Percentiles rank a stretch among this genome's conserved stretches.
These are phyloP conservation scores for Aphrophora alni DNA, from an alignment of 2,888 invertebrate species.

Conservation along the genomic window DNA sequence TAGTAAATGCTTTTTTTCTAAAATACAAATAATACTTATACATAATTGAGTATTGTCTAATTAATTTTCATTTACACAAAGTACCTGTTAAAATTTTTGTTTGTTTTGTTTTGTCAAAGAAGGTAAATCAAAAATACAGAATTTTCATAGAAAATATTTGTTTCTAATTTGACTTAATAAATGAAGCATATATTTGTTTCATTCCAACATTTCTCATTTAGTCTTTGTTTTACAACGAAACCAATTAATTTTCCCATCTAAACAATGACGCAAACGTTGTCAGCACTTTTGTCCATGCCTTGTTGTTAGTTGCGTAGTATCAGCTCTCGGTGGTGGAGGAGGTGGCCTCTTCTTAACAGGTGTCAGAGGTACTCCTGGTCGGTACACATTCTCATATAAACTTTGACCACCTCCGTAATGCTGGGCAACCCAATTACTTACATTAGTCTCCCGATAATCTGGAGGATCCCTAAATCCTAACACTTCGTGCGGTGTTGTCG, in stretches of 20 bases:
- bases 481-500: slow-evolving; percentile 91
- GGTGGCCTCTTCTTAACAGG: slow-evolving; percentile 75
- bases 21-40: too few species aligned
- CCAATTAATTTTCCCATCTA: neutral
- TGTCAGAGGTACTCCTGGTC: slow-evolving; percentile 35
- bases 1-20: too few species aligned
- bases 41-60: too few species aligned
- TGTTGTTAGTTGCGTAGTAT: slow-evolving; percentile 80
- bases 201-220: neutral
- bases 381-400: slow-evolving; percentile 75
- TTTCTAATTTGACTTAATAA: neutral
- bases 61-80: too few species aligned
- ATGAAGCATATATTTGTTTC: neutral
- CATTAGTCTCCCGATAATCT: slow-evolving; percentile 79
- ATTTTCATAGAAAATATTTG: neutral
- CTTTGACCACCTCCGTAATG: slow-evolving; percentile 76
- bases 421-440: slow-evolving; percentile 89
- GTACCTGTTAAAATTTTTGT: too few species aligned
- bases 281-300: slow-evolving; percentile 31
- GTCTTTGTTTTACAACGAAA: slow-evolving; percentile 6
- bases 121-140: neutral
- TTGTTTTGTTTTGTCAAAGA: too few species aligned
- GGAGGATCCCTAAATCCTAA: slow-evolving; percentile 87
- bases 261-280: slow-evolving; percentile 1
- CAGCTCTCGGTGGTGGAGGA: slow-evolving; percentile 90